Evolutionary conservation across 2,888 invertebrate species (phyloP), one percentile per base, ranked within the genome.

Genomic region (Aphodius sticticus): DNA sequence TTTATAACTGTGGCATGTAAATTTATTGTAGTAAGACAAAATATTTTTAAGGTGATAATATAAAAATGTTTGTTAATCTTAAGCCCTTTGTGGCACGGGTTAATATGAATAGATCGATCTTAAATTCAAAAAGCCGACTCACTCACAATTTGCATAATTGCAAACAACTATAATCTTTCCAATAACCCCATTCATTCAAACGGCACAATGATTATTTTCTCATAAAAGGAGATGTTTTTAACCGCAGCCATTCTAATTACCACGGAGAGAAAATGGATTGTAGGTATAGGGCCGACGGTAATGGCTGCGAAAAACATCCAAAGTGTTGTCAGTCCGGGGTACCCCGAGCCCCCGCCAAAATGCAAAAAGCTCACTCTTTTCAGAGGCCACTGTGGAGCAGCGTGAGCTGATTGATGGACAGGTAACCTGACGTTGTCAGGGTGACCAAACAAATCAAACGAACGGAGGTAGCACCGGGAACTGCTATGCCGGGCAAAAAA

Each of bases 401-500:
- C 53, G 53, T 53, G 53, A 75, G 69, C 26, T 37, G 71, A 81
- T 78, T 81, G 79, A 80, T 72, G 80, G 83, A 81, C 83, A 81
- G 81, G 82, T 79, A 77, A 69, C 78, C 78, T 82, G 86, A 85
- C 86, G 83, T 83, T 85, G 85, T 85, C 86, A 86, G 82, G 85
- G 82, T 84, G 85, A 82, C 84, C 85, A 85, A 86, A 86, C 86
- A 86, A 85, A 87, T 87, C 87, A 86, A 84, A 84, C 84, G 79
- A 53, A 53, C 53, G 83, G 85, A 88, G 38, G 38, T 38, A 38
- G 7, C 6, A 38, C 38, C 38, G 38, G 53, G 53, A 53, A 53
- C 53, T 53, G 12, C 53, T 12, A 53, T 5, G 87, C 87, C 88
- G 87, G 86, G 87, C 2, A 2, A 88, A 88, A 88, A 88, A 88